These are phyloP conservation scores for Lepidocyrtinus sp. DNA, from an alignment of 2,888 invertebrate genomes.

Conservation along the genomic window DNA sequence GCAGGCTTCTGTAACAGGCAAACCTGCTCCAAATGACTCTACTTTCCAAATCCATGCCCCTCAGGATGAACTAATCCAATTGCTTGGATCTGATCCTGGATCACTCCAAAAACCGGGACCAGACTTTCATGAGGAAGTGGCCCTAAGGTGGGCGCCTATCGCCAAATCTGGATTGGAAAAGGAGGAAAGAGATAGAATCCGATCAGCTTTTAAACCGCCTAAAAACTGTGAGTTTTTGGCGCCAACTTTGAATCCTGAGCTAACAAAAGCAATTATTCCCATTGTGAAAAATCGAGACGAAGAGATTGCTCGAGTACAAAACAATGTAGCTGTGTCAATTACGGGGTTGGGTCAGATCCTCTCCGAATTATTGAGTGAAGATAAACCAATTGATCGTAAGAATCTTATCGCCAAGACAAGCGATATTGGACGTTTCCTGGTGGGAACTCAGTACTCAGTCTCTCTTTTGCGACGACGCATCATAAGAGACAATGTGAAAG, in stretches of 20 bases:
- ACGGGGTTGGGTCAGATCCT: neutral
- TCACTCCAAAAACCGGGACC: neutral
- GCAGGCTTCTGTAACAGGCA: neutral
- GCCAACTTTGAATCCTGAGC: neutral
- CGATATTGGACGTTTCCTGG: neutral
- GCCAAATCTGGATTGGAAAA: neutral
- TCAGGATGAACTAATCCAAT: neutral
- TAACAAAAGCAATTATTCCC: neutral
- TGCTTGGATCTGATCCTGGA: neutral
- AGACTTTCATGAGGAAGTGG: neutral
- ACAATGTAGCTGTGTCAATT: neutral
- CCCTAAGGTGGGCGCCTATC: neutral
- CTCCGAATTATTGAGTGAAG: neutral
- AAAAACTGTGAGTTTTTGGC: neutral
- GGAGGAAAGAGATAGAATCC: constrained; percentile 12
- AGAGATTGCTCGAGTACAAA: neutral
- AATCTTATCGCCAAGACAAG: neutral
- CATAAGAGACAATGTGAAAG: neutral
- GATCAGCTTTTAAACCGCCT: neutral
- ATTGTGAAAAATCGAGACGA: neutral
- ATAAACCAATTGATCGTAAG: neutral
- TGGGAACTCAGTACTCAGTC: constrained; percentile 18
- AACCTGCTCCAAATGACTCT: neutral
- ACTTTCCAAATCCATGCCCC: neutral
- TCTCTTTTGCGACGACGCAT: neutral